phyloP scores from a whole-genome alignment of 2,113 vertebrate species.

The Dendropsophus ebraccatus region DNA sequence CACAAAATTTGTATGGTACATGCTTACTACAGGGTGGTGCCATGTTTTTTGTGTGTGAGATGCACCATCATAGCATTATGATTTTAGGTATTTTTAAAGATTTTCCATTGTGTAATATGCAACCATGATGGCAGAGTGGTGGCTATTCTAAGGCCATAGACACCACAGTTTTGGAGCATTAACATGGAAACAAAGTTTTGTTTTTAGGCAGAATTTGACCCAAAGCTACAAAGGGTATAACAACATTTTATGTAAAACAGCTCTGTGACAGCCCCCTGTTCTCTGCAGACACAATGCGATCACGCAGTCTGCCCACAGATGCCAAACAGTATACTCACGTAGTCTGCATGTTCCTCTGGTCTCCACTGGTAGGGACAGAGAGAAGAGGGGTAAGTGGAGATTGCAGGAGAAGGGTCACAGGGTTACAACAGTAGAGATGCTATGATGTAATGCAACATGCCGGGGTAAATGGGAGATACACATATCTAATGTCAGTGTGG shows the following conservation, averaged over 20 bases:
- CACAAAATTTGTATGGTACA: conserved; percentile 60
- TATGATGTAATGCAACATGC: conserved; percentile 59
- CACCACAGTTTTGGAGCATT: neutral
- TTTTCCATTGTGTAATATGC: no score
- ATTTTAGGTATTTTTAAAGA: neutral
- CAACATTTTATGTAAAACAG: neutral
- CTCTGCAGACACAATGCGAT: conserved; percentile 65
- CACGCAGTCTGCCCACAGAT: conserved; percentile 73
- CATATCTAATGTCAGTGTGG: neutral
- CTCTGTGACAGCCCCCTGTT: conserved; percentile 71
- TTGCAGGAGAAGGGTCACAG: conserved; percentile 57
- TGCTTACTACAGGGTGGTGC: no score
- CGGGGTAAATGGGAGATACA: neutral
- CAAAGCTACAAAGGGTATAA: neutral
- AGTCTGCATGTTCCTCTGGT: conserved; percentile 92
- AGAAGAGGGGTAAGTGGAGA: conserved; percentile 64
- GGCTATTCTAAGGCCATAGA: neutral
- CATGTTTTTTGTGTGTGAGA: no score
- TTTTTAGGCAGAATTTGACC: neutral
- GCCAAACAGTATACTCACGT: conserved; percentile 93
- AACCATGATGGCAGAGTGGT: neutral
- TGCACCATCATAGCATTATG: no score
- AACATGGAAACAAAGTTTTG: neutral
- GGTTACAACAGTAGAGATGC: conserved; percentile 58
- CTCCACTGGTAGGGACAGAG: conserved; percentile 88